Base-by-base conservation (phyloP, 2,797 vertebrate genomes). In the Scarus forsteni region DNA sequence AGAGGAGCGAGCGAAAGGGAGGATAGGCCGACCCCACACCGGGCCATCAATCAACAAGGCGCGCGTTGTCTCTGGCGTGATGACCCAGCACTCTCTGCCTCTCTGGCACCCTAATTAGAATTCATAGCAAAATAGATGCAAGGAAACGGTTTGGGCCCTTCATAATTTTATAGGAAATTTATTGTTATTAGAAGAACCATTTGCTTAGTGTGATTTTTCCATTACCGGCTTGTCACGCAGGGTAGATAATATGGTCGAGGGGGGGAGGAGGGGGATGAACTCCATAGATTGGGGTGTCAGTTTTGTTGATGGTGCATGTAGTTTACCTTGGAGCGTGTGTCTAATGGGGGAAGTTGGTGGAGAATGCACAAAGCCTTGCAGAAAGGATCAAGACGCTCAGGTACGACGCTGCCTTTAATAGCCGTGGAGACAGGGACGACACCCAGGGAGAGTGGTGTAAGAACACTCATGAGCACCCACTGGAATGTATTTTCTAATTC, bases 161-260 rank as follows among this genome's bases (percentile, higher is more conserved):
- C 96, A 96, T 98, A 97, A 98, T 98, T 98, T 97, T 97, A 95
- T 96, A 97, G 96, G 95, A 97, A 98, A 98, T 99, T 96, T 98
- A 98, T 99, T 98, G 96, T 99, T 98, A 98, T 99, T 99, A 98
- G 96, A 96, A 94, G 95, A 98, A 95, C 97, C 97, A 99, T 99
- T 99, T 98, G 96, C 97, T 97, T 98, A 96, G 96, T 96, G 97
- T 97, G 96, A 97, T 98, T 97, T 99, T 98, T 98, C 97, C 97
- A 98, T 98, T 98, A 99, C 96, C 93, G 91, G 92, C 96, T 97
- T 98, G 97, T 99, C 97, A 98, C 93, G 94, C 94, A 93, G 95
- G 94, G 95, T 96, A 95, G 96, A 97, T 98, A 96, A 97, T 97
- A 94, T 93, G 92, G 94, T 94, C 89, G 93, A 93, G 73, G 66